Evolutionary conservation across 1,140 invertebrate genomes (phyloP), one percentile per base, ranked within the genome.

Genomic region (Leptinotarsa undecemlineata): DNA sequence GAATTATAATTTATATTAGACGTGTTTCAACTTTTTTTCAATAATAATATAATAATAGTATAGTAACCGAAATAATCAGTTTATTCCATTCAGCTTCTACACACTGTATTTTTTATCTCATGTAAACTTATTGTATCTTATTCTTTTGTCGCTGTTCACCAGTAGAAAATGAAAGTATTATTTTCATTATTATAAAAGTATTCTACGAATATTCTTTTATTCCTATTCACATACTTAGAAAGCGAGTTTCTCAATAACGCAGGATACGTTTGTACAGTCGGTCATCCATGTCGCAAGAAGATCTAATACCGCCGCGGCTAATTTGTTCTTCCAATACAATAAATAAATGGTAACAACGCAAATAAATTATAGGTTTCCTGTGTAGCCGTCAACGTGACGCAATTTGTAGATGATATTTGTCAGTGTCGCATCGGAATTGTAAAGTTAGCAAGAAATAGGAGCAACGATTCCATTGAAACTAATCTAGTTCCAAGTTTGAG

Each of bases 371-470:
- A 26, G 26, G 47, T 64, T 71, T 71, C 71, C 62, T 21, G 60
- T 42, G 19, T 57, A 8, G 42, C 21, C 61, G 26, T 71, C 69
- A 23, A 23, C 60, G n/a, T 21, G 20, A 20, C 20, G 21, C 69
- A 71, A 71, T 71, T 71, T 71, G 69, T 71, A 23, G 57, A 26
- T 60, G 69, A 71, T 71, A 71, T 71, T 71, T 71, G 69, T 71
- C 69, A 71, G 19, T 61, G 69, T 71, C 69, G 20, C 23, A 23
- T 61, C 21, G 69, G 60, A 71, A 71, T 60, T 20, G 69, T 71
- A 71, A 71, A 71, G 48, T 60, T 21, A 47, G 5, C 48, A 61
- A 71, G 69, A 71, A 71, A 71, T 33, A 71, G 51, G 69, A 71
- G 69, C 69, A 71, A 48, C 51, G 51, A 57, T 57, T 57, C 51